phyloP scores from a whole-genome alignment of 1,140 invertebrate genomes.

The Odontomachus brunneus region DNA sequence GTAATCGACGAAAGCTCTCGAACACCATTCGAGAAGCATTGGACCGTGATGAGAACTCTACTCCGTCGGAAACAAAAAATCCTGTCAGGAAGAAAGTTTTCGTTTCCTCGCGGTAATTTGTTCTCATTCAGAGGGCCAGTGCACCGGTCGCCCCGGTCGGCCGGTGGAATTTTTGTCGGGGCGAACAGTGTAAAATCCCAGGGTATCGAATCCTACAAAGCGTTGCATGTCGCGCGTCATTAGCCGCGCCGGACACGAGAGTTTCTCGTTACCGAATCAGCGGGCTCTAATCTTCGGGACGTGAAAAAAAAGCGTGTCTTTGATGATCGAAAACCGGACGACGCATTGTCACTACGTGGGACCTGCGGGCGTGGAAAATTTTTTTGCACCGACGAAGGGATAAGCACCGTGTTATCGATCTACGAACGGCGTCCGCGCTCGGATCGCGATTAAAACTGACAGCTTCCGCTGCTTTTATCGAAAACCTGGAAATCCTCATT shows the following conservation, averaged over 20 bases:
- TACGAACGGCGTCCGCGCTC: neutral
- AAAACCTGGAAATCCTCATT: constrained; percentile 42
- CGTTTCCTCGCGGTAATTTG: neutral
- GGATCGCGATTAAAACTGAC: constrained; percentile 23
- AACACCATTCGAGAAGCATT: neutral
- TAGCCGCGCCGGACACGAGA: constrained; percentile 68
- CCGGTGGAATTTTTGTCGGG: neutral
- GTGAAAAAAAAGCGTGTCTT: constrained; percentile 37
- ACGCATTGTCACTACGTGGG: constrained; percentile 24
- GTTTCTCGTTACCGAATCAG: constrained; percentile 68
- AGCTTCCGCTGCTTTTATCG: constrained; percentile 9
- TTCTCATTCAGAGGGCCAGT: neutral
- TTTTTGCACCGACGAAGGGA: constrained; percentile 14
- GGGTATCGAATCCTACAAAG: constrained; percentile 32
- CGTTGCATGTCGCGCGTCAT: constrained; percentile 69
- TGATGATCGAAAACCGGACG: constrained; percentile 41
- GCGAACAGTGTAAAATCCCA: constrained; percentile 34
- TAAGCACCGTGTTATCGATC: constrained; percentile 29
- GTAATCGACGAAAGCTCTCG: neutral
- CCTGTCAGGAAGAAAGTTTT: neutral
- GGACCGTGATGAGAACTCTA: no score
- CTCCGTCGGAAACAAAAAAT: neutral
- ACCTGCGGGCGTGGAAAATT: neutral
- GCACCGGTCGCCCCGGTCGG: neutral
- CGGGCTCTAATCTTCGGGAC: constrained; percentile 49